These are phyloP conservation scores for Dromaius novaehollandiae DNA, from an alignment of 2,113 vertebrate genomes.

Conservation along the genomic window DNA sequence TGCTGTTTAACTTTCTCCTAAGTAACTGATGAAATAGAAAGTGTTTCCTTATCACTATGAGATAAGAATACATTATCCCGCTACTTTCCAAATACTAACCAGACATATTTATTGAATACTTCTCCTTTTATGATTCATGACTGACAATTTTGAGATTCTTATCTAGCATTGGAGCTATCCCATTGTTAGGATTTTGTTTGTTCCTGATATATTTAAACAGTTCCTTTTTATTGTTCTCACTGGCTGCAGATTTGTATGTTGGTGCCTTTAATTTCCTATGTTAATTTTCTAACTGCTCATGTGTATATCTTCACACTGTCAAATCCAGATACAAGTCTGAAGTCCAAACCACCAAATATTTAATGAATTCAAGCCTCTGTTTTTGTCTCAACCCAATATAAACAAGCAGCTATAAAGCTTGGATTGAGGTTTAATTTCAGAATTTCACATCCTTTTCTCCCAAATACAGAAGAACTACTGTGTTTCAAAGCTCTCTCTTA, in stretches of 20 bases:
- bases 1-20: constrained; percentile 50
- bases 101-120: constrained; percentile 58
- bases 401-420: not conserved
- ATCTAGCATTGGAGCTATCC: constrained; percentile 45
- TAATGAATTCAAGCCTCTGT: not conserved
- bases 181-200: constrained; percentile 54
- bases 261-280: constrained; percentile 57
- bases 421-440: not conserved
- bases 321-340: constrained; percentile 21
- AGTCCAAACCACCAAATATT: not conserved
- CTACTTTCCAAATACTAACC: constrained; percentile 40
- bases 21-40: constrained; percentile 60
- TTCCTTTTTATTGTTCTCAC: constrained; percentile 63
- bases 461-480: not conserved
- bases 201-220: constrained; percentile 40
- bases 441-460: not conserved
- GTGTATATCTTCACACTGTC: not conserved
- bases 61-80: constrained; percentile 53
- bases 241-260: constrained; percentile 36
- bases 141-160: constrained; percentile 49
- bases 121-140: constrained; percentile 52
- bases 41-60: constrained; percentile 49
- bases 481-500: not conserved
- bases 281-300: constrained; percentile 41
- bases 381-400: constrained; percentile 1